phyloP scores from a whole-genome alignment of 1,140 invertebrate genomes.

The Telenomus remus region DNA sequence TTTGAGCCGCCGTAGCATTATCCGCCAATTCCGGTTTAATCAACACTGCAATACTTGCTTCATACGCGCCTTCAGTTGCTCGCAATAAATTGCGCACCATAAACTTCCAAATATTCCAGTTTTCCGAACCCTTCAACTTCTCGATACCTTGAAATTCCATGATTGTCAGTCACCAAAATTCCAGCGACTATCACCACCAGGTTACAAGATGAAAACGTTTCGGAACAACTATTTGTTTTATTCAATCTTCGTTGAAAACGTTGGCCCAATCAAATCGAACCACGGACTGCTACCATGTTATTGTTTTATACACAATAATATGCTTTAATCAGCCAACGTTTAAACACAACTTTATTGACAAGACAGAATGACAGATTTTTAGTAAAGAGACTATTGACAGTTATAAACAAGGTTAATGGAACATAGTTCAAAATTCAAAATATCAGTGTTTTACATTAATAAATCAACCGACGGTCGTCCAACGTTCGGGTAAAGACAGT shows the following conservation, averaged over 20 bases:
- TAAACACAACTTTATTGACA: conserved; percentile 1
- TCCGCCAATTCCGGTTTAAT: not conserved
- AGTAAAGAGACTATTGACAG: too few relatives aligned
- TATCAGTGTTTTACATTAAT: not conserved
- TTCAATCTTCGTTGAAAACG: conserved; percentile 5
- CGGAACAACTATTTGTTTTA: conserved; percentile 4
- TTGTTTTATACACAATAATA: conserved; percentile 2
- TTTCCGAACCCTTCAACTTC: conserved; percentile 31
- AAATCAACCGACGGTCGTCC: too few relatives aligned
- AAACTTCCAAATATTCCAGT: conserved; percentile 49
- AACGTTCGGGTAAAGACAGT: too few relatives aligned
- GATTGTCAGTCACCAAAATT: conserved; percentile 8
- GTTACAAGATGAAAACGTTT: not conserved
- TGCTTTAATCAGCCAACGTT: conserved; percentile 1
- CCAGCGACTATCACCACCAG: conserved; percentile 3
- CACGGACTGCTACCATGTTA: conserved; percentile 40
- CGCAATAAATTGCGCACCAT: conserved; percentile 35
- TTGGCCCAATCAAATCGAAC: conserved; percentile 7
- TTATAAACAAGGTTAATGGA: not conserved
- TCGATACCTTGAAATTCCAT: conserved; percentile 43
- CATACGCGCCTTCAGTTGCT: conserved; percentile 33
- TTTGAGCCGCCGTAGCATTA: not conserved
- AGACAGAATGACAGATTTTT: not conserved
- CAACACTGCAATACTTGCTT: conserved; percentile 34
- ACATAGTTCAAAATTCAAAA: not conserved